phyloP scores from a whole-genome alignment of 1,140 invertebrate species.

The Aphis craccivora region DNA sequence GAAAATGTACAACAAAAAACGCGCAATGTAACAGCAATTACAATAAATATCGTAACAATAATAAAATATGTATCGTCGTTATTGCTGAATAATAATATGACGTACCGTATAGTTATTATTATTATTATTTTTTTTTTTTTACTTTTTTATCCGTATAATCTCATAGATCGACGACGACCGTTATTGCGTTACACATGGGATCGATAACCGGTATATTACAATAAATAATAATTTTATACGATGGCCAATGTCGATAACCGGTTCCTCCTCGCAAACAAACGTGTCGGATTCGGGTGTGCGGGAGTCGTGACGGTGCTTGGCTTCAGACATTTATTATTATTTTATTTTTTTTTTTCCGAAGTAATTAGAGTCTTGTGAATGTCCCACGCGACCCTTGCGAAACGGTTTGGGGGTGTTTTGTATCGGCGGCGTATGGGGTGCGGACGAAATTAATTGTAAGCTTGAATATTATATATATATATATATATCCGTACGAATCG shows the following conservation, averaged over 20 bases:
- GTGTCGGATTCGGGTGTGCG: neutral
- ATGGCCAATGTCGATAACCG: neutral
- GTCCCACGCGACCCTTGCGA: conserved; percentile 5
- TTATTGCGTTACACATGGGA: conserved; percentile 33
- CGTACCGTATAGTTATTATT: neutral
- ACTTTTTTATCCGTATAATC: neutral
- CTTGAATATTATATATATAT: neutral
- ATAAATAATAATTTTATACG: neutral
- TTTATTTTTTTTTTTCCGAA: neutral
- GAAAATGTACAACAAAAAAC: neutral
- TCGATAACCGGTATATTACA: conserved; percentile 38
- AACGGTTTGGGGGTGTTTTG: conserved; percentile 12
- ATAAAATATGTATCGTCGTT: neutral
- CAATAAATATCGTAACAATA: too few relatives aligned
- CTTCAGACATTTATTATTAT: neutral
- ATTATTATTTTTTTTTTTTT: neutral
- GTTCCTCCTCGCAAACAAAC: neutral
- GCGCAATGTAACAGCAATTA: neutral
- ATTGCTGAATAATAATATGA: too few relatives aligned
- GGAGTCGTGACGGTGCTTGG: neutral
- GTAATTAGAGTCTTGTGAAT: conserved; percentile 12
- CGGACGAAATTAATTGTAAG: conserved; percentile 37
- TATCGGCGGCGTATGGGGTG: neutral
- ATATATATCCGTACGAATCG: neutral
- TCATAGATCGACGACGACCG: conserved; percentile 14